Base-by-base conservation (phyloP, 2,797 vertebrate species). In the Alcedo atthis region DNA sequence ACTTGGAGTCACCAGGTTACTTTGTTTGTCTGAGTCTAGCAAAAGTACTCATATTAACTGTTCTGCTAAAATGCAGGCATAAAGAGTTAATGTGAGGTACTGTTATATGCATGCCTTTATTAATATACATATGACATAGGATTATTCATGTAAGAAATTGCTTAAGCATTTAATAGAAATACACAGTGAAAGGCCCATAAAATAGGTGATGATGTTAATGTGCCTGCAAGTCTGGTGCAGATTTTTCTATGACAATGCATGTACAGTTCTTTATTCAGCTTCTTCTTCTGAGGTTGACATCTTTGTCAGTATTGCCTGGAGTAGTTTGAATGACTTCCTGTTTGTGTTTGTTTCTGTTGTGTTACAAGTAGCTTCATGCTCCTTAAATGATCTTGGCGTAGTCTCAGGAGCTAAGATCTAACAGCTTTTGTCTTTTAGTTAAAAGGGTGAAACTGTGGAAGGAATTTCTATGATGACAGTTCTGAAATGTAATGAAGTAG, bases 221-320 rank as follows among this genome's bases (percentile, higher is more conserved):
- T 57, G 64, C 42, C 42, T 85, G 42, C 59, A 83, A 76, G 51
- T 76, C n/a, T 86, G 51, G 16, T 63, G 32, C 48, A 22, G 58
- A 67, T 21, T 78, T 46, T 32, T 57, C 63, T 69, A 2, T 61
- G 67, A 67, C 40, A 32, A 12, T 43, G 26, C 35, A 14, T 33
- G 12, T 63, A 33, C 48, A 71, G 33, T 6, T 3, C 46, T 85
- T 89, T 83, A 33, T 89, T 93, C 62, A 45, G 21, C 40, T 80
- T 85, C 33, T 75, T 89, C 2, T 0, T 43, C 45, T 54, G 25
- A 85, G 76, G 82, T 66, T 83, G 76, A 45, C 76, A 33, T 75
- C 42, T 75, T 71, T 83, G 77, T 90, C 91, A 91, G 93, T 89
- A 89, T 64, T 88, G 37, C 45, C 17, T 33, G 51, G 61, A 88